Conservation (phyloP, 37 sponge, comb jelly and placozoan species). For the Cladorhizidae sp. region DNA sequence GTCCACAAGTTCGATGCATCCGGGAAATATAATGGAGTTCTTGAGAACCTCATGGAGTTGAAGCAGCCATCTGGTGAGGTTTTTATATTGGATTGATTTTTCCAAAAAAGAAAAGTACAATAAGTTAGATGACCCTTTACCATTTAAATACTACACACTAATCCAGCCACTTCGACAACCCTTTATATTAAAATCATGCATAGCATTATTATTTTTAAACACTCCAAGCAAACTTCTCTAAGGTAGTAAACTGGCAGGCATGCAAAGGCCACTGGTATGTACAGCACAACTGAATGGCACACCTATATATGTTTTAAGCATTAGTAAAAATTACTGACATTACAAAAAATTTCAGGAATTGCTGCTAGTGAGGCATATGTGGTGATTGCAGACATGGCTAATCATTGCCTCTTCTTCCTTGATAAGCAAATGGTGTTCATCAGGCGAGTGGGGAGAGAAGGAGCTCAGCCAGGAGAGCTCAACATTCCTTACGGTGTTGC, state of each 20-base stretch:
- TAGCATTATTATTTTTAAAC: no score
- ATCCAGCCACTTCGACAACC: no score
- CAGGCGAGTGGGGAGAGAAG: constrained; percentile 19
- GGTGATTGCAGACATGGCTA: constrained; percentile 30
- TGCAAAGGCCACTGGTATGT: no score
- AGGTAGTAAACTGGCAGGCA: no score
- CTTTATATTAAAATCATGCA: no score
- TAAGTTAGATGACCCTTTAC: no score
- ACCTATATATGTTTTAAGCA: no score
- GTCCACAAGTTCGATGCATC: constrained; percentile 29
- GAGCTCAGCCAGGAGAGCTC: constrained; percentile 24
- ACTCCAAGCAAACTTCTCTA: no score
- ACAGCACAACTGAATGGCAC: no score
- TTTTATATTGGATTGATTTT: background rate
- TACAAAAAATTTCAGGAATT: constrained; percentile 39
- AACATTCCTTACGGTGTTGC: constrained; percentile 38
- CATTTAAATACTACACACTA: no score
- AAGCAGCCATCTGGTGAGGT: constrained; percentile 36
- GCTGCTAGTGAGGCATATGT: constrained; percentile 16
- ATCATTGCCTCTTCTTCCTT: constrained; percentile 34
- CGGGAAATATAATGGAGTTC: constrained; percentile 17
- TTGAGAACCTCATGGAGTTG: constrained; percentile 2
- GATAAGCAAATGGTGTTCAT: constrained; percentile 16
- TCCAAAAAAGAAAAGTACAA: background rate
- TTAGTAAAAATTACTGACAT: no score